Conservation (phyloP, 2,113 vertebrate species). For the Aphyosemion australe region DNA sequence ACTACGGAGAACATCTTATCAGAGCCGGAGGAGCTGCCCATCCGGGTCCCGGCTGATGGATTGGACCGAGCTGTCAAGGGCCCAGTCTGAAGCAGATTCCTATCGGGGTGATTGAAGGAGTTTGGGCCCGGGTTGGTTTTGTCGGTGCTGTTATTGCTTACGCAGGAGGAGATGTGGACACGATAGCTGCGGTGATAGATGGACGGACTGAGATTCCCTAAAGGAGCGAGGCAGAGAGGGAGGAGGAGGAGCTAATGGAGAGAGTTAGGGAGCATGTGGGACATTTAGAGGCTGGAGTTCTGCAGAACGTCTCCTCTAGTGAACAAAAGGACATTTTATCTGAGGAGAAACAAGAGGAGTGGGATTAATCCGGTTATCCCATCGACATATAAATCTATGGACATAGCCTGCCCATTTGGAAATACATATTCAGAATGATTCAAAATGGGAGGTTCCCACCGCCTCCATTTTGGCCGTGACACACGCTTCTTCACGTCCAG, state of each 20-base stretch:
- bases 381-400: too few relatives aligned
- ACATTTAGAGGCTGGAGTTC: slow-evolving; percentile 15
- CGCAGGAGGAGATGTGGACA: slow-evolving; percentile 35
- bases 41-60: slow-evolving; percentile 67
- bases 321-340: slow-evolving; percentile 5
- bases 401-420: too few relatives aligned
- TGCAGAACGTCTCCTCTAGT: slow-evolving; percentile 20
- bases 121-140: slow-evolving; percentile 54
- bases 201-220: slow-evolving; percentile 35
- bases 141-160: slow-evolving; percentile 56
- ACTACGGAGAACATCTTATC: slow-evolving; percentile 67
- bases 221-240: slow-evolving; percentile 4
- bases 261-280: background rate
- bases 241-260: slow-evolving; percentile 1
- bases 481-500: too few relatives aligned
- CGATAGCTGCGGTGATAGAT: slow-evolving; percentile 44
- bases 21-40: slow-evolving; percentile 27
- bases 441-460: too few relatives aligned
- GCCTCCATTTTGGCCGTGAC: too few relatives aligned
- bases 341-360: slow-evolving; percentile 7
- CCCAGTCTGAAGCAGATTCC: slow-evolving; percentile 65
- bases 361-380: slow-evolving; percentile 2
- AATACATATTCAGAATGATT: too few relatives aligned
- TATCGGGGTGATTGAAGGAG: slow-evolving; percentile 69
- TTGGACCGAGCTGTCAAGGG: slow-evolving; percentile 42